Evolutionary conservation across 2,888 invertebrate genomes (phyloP).

Genomic region (Colletes collaris): DNA sequence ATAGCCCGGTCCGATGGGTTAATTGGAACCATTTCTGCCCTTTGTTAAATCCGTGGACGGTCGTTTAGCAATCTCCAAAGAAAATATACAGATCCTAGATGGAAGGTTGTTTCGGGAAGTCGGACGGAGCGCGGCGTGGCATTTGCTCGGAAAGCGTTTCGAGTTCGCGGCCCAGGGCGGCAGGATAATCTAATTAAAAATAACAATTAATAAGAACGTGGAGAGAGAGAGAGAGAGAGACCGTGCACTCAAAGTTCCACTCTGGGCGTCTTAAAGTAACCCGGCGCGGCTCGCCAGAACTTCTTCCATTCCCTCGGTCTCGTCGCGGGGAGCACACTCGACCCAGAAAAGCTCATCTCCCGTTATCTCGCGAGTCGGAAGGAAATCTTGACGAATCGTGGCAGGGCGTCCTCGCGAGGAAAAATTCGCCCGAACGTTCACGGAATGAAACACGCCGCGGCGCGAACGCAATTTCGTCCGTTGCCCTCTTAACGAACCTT

Average conservation of each 20-base stretch:
- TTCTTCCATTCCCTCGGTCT: slow-evolving; percentile 42
- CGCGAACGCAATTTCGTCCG: slow-evolving; percentile 17
- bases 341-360: slow-evolving; percentile 41
- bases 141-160: not conserved
- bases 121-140: not conserved
- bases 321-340: slow-evolving; percentile 51
- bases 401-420: not conserved
- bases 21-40: too few relatives aligned
- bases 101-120: not conserved
- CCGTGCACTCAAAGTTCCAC: not conserved
- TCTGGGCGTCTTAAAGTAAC: slow-evolving; percentile 9
- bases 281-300: slow-evolving; percentile 15
- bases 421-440: slow-evolving; percentile 5
- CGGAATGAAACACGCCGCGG: not conserved
- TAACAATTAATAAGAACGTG: slow-evolving; percentile 28
- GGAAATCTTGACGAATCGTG: slow-evolving; percentile 56
- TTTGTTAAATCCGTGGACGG: too few relatives aligned
- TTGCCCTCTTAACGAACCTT: slow-evolving; percentile 2
- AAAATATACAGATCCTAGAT: too few relatives aligned
- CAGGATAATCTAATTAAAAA: slow-evolving; percentile 31
- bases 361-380: slow-evolving; percentile 34
- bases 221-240: not conserved
- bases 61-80: too few relatives aligned
- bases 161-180: not conserved
- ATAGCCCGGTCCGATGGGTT: too few relatives aligned